A percentile compares a stretch with the other conserved stretches of the same genome.
These are phyloP conservation scores for Caenorhabditis sp. DNA, from an alignment of 2,888 invertebrate genomes.

Conservation along the genomic window DNA sequence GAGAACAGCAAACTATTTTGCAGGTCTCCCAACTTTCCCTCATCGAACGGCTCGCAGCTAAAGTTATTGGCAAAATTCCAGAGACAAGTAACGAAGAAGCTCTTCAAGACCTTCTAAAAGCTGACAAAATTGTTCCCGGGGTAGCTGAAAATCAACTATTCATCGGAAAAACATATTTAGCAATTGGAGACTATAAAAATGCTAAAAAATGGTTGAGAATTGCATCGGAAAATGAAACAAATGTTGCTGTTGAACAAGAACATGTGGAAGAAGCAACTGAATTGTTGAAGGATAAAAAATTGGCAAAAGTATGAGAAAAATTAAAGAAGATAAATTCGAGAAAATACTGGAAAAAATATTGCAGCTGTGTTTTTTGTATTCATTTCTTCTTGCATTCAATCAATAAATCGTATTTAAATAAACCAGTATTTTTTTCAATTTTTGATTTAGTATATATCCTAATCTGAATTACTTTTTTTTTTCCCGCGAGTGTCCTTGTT, in stretches of 20 bases:
- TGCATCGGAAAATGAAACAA: slow-evolving; percentile 16
- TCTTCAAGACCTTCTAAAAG: slow-evolving; percentile 37
- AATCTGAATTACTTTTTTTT: too few species aligned
- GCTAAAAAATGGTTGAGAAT: slow-evolving; percentile 37
- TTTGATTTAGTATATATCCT: too few species aligned
- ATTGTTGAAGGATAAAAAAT: slow-evolving; percentile 25
- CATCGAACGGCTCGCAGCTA: slow-evolving; percentile 33
- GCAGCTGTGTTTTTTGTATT: background rate
- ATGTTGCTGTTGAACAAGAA: slow-evolving; percentile 32
- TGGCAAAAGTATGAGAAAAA: background rate
- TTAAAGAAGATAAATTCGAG: background rate
- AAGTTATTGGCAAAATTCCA: slow-evolving; percentile 39
- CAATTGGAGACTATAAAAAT: slow-evolving; percentile 35
- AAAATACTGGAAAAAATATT: too few species aligned
- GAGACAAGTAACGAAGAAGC: slow-evolving; percentile 31
- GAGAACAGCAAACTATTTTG: slow-evolving; percentile 1
- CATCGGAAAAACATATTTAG: slow-evolving; percentile 46
- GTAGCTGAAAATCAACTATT: slow-evolving; percentile 46
- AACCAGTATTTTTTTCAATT: too few species aligned
- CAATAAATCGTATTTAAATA: too few species aligned
- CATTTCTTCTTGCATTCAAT: background rate
- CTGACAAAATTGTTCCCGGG: slow-evolving; percentile 13
- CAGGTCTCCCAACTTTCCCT: slow-evolving; percentile 36
- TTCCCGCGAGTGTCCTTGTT: background rate
- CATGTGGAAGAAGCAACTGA: slow-evolving; percentile 35